These are phyloP conservation scores for Brachionus rubens DNA, from an alignment of 1,140 invertebrate genomes.

Conservation along the genomic window DNA sequence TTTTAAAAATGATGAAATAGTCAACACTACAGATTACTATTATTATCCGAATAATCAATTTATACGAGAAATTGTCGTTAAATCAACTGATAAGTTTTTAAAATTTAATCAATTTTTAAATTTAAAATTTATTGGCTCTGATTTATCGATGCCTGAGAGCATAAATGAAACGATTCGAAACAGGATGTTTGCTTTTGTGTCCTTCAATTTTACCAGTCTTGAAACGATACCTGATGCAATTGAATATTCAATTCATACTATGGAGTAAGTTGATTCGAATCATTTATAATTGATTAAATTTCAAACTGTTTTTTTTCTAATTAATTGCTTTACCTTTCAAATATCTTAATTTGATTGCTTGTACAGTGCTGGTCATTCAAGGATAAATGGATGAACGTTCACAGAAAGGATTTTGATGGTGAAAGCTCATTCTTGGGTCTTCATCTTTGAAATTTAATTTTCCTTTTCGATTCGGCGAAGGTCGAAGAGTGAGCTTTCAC, in stretches of 20 bases:
- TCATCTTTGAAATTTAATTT: too few species aligned
- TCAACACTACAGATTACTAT: not conserved
- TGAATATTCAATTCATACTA: conserved; percentile 16
- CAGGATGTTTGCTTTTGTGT: conserved; percentile 24
- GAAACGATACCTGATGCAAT: conserved; percentile 26
- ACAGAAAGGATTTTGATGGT: too few species aligned
- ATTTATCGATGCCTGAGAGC: not conserved
- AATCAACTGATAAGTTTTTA: not conserved
- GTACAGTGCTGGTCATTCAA: too few species aligned
- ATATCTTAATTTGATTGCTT: too few species aligned
- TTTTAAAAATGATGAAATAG: not conserved
- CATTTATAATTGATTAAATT: too few species aligned
- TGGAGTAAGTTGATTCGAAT: conserved; percentile 21
- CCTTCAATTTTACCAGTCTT: conserved; percentile 6
- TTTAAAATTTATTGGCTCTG: conserved; percentile 1
- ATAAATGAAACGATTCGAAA: conserved; percentile 20
- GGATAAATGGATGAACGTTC: too few species aligned
- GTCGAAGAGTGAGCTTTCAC: too few species aligned
- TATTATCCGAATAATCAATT: conserved; percentile 30
- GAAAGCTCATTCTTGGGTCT: too few species aligned
- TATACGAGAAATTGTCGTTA: not conserved
- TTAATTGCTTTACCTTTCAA: too few species aligned
- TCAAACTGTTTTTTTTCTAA: too few species aligned
- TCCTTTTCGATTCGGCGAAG: too few species aligned
- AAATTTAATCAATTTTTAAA: not conserved